Base-by-base conservation (phyloP, 2,797 vertebrate genomes). In the Pangasius djambal region DNA sequence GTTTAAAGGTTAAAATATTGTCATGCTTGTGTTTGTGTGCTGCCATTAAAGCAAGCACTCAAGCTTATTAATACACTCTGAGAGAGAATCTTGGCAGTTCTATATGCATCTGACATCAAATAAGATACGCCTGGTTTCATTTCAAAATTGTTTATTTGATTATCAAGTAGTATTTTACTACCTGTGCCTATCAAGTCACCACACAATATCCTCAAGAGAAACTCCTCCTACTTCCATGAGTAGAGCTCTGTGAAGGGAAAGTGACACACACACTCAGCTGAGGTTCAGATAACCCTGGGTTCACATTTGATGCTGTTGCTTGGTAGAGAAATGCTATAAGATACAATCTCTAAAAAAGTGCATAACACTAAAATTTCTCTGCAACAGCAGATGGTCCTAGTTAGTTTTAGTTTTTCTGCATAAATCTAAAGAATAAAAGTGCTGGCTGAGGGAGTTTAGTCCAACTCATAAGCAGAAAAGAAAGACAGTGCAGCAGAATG, bases 321-420 rank as follows among this genome's bases (percentile, higher is more conserved):
- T 25, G 31, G 50, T 25, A 57, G 12, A 72, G 44, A 72, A 52
- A 85, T n/a, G 82, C 40, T 15, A 67, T 92, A 89, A 92, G 91
- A 90, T 90, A 90, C 83, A 90, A 91, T 93, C 90, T 86, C 78
- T 88, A 90, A 87, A 84, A 86, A 61, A 65, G n/a, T 67, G 77
- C 69, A 88, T 40, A 65, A 69, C 90, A 91, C 87, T 84, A 90
- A 87, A 88, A 70, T 78, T 92, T 90, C 90, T 92, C 90, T 91
- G 31, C 87, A 90, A 91, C 89, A 92, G 90, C 95, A 96, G 95
- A 96, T 95, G 95, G 95, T 92, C 88, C 89, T 87, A 92, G 93
- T 91, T 91, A 89, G 94, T 91, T 92, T 91, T 91, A 92, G 93
- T 93, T 93, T 94, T 94, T 92, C 89, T 92, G 93, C 94, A 94